These are phyloP conservation scores for Acrossocheilus fasciatus DNA, from an alignment of 2,797 vertebrate species.

Conservation along the genomic window DNA sequence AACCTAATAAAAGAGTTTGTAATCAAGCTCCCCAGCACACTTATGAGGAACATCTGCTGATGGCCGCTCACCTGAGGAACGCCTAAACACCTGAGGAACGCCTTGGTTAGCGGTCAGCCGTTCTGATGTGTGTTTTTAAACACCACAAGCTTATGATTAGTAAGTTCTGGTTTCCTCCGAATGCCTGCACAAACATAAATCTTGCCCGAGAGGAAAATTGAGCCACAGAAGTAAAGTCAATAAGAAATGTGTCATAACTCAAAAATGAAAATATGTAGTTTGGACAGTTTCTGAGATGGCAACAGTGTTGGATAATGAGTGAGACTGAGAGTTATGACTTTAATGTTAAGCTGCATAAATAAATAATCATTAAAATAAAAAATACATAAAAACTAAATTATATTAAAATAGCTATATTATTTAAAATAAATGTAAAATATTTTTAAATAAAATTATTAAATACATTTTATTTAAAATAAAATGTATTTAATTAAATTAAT, in stretches of 20 bases:
- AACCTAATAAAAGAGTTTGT: slow-evolving; percentile 44
- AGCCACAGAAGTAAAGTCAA: slow-evolving; percentile 17
- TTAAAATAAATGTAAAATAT: neutral
- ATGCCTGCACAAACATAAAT: slow-evolving; percentile 33
- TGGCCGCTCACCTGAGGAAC: neutral
- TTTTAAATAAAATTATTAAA: no score
- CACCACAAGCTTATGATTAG: slow-evolving; percentile 30
- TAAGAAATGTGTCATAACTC: slow-evolving; percentile 9
- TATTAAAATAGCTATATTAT: neutral
- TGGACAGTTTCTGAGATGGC: neutral
- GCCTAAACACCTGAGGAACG: no score
- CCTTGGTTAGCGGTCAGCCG: neutral
- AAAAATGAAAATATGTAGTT: neutral
- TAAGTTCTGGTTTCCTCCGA: neutral
- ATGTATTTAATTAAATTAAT: neutral
- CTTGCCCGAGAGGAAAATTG: slow-evolving; percentile 22
- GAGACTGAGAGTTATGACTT: neutral
- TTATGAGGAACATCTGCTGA: slow-evolving; percentile 25
- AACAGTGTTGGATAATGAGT: neutral
- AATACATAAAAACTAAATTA: neutral
- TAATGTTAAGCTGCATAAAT: neutral
- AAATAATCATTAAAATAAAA: neutral
- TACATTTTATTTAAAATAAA: neutral
- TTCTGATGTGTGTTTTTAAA: slow-evolving; percentile 11
- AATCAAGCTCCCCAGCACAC: slow-evolving; percentile 34